phyloP scores from a whole-genome alignment of 2,888 invertebrate species.

The Drosophila siamana region DNA sequence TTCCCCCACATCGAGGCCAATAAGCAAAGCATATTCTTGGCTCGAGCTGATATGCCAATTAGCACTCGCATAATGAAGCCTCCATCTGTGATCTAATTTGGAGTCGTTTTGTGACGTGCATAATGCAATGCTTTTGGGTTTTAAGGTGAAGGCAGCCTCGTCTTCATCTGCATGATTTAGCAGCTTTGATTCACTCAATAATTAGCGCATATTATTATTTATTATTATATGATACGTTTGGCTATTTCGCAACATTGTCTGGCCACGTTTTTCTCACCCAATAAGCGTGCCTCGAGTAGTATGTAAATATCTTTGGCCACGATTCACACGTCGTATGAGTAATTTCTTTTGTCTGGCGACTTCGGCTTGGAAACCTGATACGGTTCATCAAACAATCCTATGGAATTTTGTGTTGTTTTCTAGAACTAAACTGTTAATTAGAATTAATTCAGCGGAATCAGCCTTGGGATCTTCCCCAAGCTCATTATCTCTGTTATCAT shows the following conservation, averaged over 20 bases:
- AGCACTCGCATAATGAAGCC: slow-evolving; percentile 21
- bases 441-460: slow-evolving; percentile 21
- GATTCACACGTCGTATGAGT: slow-evolving; percentile 53
- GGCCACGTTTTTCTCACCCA: slow-evolving; percentile 62
- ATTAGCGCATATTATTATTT: slow-evolving; percentile 51
- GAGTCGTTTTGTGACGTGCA: slow-evolving; percentile 6
- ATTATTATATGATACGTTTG: slow-evolving; percentile 30
- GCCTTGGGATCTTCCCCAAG: slow-evolving; percentile 10
- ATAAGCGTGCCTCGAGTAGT: slow-evolving; percentile 58
- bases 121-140: slow-evolving; percentile 4
- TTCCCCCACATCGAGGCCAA: slow-evolving; percentile 13
- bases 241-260: slow-evolving; percentile 40
- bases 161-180: slow-evolving; percentile 17
- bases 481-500: slow-evolving; percentile 26
- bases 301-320: slow-evolving; percentile 15
- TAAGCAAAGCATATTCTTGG: slow-evolving; percentile 33
- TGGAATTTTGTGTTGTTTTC: slow-evolving; percentile 16
- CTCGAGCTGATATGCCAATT: slow-evolving; percentile 56
- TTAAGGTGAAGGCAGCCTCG: slow-evolving; percentile 7
- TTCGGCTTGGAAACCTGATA: slow-evolving; percentile 3
- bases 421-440: slow-evolving; percentile 10
- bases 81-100: slow-evolving; percentile 18
- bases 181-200: slow-evolving; percentile 42
- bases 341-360: slow-evolving; percentile 27
- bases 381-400: slow-evolving; percentile 8